Percentiles rank a stretch among this genome's conserved stretches.
Evolutionary conservation across 2,888 invertebrate genomes (phyloP).

Genomic region (Melinaea marsaeus): DNA sequence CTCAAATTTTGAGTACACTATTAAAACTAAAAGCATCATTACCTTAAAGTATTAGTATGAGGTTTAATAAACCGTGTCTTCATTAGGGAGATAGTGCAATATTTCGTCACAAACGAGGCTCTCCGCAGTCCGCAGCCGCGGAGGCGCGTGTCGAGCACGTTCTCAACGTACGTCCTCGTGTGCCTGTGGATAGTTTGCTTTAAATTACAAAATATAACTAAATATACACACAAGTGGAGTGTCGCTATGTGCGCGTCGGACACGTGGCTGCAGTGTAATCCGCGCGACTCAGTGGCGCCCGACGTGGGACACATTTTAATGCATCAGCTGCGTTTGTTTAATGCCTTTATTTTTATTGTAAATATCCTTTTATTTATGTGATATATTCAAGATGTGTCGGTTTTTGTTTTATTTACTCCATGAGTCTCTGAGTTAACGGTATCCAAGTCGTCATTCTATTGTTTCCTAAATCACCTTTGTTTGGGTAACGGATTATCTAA

Average conservation of each 20-base stretch:
- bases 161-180: constrained; percentile 13
- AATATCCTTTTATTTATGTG: constrained; percentile 43
- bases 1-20: background rate
- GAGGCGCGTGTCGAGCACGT: constrained; percentile 26
- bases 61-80: constrained; percentile 3
- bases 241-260: constrained; percentile 36
- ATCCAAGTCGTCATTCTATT: constrained; percentile 33
- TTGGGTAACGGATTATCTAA: background rate
- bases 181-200: constrained; percentile 27
- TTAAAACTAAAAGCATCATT: constrained; percentile 2
- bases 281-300: constrained; percentile 42
- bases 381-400: constrained; percentile 21
- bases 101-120: constrained; percentile 14
- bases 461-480: constrained; percentile 39
- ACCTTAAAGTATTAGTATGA: background rate
- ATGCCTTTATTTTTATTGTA: constrained; percentile 21
- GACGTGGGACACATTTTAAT: constrained; percentile 35
- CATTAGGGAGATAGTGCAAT: constrained; percentile 19
- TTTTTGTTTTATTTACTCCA: constrained; percentile 4
- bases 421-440: constrained; percentile 7
- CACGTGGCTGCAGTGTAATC: constrained; percentile 32
- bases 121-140: constrained; percentile 11
- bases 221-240: constrained; percentile 43
- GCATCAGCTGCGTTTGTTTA: constrained; percentile 30
- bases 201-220: constrained; percentile 53